phyloP scores from a whole-genome alignment of 2,888 invertebrate genomes.

The Polyommatus icarus region DNA sequence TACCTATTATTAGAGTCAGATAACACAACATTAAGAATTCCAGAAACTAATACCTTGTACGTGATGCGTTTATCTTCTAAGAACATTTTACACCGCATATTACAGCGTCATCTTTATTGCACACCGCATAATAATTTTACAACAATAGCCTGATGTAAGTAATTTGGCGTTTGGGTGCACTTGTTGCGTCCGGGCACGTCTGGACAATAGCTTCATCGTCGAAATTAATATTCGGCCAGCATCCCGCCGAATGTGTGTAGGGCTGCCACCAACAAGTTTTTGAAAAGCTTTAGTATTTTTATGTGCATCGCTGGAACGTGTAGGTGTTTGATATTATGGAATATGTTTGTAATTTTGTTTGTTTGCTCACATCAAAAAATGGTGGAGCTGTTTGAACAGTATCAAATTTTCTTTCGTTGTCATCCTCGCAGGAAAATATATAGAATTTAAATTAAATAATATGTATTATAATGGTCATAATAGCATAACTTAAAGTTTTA shows the following conservation, averaged over 20 bases:
- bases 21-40: neutral
- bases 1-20: neutral
- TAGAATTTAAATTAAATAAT: neutral
- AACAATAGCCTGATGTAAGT: conserved; percentile 60
- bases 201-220: conserved; percentile 73
- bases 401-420: neutral
- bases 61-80: neutral
- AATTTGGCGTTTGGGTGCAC: conserved; percentile 61
- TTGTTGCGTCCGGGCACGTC: conserved; percentile 70
- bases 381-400: no score
- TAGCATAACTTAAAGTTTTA: no score
- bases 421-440: neutral
- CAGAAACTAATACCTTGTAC: neutral
- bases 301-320: neutral
- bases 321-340: neutral
- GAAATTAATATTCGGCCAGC: conserved; percentile 75
- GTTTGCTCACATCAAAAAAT: neutral
- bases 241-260: conserved; percentile 45
- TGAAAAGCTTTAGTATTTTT: neutral
- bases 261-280: neutral
- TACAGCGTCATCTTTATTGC: conserved; percentile 22
- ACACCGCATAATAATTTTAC: conserved; percentile 61
- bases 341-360: neutral
- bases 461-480: no score
- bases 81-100: neutral